phyloP scores from a whole-genome alignment of 2,888 invertebrate genomes.

The Odontocolon sp. region DNA sequence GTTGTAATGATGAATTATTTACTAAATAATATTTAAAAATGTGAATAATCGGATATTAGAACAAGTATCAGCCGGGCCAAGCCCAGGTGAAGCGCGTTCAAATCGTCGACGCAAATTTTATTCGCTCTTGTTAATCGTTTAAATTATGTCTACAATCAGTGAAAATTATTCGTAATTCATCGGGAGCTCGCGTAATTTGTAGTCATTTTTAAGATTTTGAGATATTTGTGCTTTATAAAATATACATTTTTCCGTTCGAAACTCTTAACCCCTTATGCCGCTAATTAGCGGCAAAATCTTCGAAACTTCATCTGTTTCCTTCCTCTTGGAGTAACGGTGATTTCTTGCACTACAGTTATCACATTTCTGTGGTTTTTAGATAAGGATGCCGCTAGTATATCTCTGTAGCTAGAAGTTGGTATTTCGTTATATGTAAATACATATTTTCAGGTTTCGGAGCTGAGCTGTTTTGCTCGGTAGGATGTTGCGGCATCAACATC shows the following conservation, averaged over 20 bases:
- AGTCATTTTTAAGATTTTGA: too few relatives aligned
- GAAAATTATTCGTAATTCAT: too few relatives aligned
- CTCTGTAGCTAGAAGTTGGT: neutral
- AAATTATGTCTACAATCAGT: neutral
- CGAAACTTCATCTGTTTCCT: constrained; percentile 47
- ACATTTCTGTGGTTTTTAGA: neutral
- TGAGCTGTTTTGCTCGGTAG: constrained; percentile 46
- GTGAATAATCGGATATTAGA: neutral
- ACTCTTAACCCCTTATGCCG: constrained; percentile 79
- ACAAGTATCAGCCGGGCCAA: constrained; percentile 49
- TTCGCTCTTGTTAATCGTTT: constrained; percentile 60
- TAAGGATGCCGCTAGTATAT: neutral
- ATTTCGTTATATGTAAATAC: constrained; percentile 46
- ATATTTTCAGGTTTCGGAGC: constrained; percentile 33
- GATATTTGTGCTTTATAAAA: neutral
- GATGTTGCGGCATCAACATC: constrained; percentile 84
- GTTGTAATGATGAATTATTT: neutral
- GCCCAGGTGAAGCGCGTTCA: constrained; percentile 62
- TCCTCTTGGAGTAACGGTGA: neutral
- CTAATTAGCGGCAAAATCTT: constrained; percentile 81
- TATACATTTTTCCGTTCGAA: constrained; percentile 77
- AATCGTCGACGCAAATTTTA: constrained; percentile 64
- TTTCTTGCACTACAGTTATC: neutral
- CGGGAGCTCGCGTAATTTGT: too few relatives aligned
- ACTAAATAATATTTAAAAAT: neutral